Conservation (phyloP, 2,888 invertebrate species). For the Lomographa bimaculata region DNA sequence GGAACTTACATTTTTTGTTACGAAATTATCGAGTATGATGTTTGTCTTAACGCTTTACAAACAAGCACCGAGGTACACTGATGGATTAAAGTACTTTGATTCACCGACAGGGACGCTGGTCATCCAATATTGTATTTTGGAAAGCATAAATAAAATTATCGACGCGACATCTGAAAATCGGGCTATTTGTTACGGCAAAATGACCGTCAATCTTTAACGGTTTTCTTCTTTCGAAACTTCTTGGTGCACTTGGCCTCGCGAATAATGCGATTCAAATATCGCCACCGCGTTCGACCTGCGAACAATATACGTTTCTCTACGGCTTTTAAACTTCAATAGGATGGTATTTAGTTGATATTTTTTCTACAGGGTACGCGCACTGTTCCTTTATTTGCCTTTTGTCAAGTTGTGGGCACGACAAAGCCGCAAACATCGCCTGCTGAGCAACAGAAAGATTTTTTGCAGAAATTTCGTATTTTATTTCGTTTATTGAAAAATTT, state of each 20-base stretch:
- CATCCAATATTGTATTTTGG: constrained; percentile 43
- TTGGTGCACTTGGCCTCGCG: constrained; percentile 42
- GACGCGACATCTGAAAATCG: constrained; percentile 44
- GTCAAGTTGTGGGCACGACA: constrained; percentile 81
- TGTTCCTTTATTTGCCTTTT: constrained; percentile 83
- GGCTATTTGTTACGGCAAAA: constrained; percentile 39
- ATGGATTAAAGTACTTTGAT: constrained; percentile 46
- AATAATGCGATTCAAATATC: constrained; percentile 79
- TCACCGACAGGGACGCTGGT: constrained; percentile 49
- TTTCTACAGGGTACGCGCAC: constrained; percentile 57
- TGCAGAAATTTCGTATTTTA: constrained; percentile 74
- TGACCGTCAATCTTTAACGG: constrained; percentile 47
- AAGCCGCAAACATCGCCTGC: constrained; percentile 80
- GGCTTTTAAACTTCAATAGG: constrained; percentile 82
- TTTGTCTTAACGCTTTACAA: constrained; percentile 49
- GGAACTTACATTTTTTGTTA: constrained; percentile 53
- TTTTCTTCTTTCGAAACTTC: constrained; percentile 32
- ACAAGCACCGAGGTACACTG: constrained; percentile 38
- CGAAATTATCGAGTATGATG: constrained; percentile 42
- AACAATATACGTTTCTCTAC: constrained; percentile 75
- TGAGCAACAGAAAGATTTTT: constrained; percentile 74
- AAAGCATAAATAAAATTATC: constrained; percentile 59
- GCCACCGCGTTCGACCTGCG: constrained; percentile 72
- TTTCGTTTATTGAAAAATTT: constrained; percentile 70
- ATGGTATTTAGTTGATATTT: constrained; percentile 79